Conservation (phyloP, 2,797 vertebrate genomes). For the Phalloptychus januarius region DNA sequence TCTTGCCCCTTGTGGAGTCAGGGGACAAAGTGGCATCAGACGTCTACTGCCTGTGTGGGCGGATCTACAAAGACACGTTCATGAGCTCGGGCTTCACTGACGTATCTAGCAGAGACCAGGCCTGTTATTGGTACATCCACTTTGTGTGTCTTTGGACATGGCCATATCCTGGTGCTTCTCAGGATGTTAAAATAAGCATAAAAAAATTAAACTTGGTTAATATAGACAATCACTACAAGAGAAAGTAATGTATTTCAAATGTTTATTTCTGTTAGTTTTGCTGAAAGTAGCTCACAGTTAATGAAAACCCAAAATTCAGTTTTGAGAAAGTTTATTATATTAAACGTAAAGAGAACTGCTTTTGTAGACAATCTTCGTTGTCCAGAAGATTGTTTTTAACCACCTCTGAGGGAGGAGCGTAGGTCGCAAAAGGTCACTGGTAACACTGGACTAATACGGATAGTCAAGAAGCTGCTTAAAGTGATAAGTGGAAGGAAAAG, state of each 20-base stretch:
- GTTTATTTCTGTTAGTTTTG: not conserved
- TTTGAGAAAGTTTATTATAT: not conserved
- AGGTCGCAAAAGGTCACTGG: not conserved
- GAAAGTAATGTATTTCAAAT: not conserved
- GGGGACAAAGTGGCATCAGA: constrained; percentile 83
- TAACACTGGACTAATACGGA: not conserved
- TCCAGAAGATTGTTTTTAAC: not conserved
- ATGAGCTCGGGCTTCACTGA: constrained; percentile 85
- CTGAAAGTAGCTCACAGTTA: not conserved
- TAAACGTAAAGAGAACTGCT: not conserved
- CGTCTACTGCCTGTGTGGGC: constrained; percentile 91
- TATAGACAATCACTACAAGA: not conserved
- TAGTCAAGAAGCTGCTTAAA: not conserved
- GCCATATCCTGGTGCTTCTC: not conserved
- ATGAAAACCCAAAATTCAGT: not conserved
- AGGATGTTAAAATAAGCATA: not conserved
- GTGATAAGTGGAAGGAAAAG: not conserved
- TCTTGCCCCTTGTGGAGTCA: constrained; percentile 82
- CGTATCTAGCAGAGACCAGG: constrained; percentile 79
- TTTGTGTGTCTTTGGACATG: not conserved
- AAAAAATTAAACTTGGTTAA: not conserved
- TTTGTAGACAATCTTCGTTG: too few species aligned
- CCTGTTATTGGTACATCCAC: constrained; percentile 85
- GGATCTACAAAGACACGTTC: constrained; percentile 94
- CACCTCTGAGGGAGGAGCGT: not conserved